A percentile compares a stretch with the other conserved stretches of the same genome.
Conservation (phyloP, 1,140 invertebrate genomes). For the Notospermus geniculatus region DNA sequence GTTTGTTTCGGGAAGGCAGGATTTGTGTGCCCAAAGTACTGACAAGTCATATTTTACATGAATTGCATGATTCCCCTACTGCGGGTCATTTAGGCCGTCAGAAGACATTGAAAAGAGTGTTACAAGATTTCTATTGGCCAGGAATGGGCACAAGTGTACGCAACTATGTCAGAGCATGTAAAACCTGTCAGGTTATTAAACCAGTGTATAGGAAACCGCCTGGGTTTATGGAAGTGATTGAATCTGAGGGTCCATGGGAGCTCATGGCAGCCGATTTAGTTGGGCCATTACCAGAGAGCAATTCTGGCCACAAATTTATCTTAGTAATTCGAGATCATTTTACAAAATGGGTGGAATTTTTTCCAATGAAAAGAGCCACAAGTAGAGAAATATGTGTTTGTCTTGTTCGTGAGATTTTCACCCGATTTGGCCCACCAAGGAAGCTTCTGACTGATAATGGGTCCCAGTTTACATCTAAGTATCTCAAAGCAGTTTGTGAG, state of each 20-base stretch:
- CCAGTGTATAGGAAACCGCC: background rate
- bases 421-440: constrained; percentile 21
- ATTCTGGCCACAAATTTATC: constrained; percentile 18
- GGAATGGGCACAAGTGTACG: background rate
- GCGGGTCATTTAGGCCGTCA: constrained; percentile 5
- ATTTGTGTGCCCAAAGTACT: too few species aligned
- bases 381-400: constrained; percentile 18
- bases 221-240: constrained; percentile 5
- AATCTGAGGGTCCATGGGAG: background rate
- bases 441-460: background rate
- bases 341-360: constrained; percentile 22
- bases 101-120: constrained; percentile 3
- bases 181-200: background rate
- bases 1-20: too few species aligned
- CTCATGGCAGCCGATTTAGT: constrained; percentile 16
- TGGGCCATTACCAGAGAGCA: constrained; percentile 12
- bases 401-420: constrained; percentile 20
- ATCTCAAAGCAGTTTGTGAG: background rate
- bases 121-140: background rate
- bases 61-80: background rate
- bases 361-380: constrained; percentile 16
- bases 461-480: constrained; percentile 5
- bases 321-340: constrained; percentile 20
- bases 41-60: background rate
- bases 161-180: background rate